phyloP scores from a whole-genome alignment of 1,140 invertebrate species.

The Brachionus rotundiformis region DNA sequence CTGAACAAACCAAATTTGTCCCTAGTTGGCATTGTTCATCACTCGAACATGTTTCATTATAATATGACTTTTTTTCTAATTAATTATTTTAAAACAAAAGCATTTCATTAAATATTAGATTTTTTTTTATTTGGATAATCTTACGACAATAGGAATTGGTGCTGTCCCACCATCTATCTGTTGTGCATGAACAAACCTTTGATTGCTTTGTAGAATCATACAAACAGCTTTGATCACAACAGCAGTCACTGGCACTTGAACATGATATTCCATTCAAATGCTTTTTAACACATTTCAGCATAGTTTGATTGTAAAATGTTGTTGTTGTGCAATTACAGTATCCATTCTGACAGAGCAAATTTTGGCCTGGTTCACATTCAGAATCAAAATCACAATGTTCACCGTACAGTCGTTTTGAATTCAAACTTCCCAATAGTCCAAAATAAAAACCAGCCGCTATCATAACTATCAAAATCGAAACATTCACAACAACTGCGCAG shows the following conservation, averaged over 20 bases:
- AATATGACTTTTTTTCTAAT: constrained; percentile 5
- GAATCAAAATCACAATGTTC: neutral
- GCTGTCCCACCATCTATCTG: constrained; percentile 3
- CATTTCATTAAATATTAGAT: neutral
- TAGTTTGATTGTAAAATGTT: neutral
- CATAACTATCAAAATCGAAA: neutral
- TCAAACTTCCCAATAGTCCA: neutral
- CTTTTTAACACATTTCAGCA: neutral
- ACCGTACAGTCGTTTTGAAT: neutral
- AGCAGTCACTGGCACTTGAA: neutral
- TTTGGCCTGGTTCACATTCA: neutral
- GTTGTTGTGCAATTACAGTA: neutral
- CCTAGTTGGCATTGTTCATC: neutral
- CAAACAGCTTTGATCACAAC: neutral
- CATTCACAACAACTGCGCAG: neutral
- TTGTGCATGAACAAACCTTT: neutral
- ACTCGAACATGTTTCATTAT: neutral
- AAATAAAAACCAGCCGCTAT: neutral
- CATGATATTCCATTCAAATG: neutral
- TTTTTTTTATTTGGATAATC: neutral
- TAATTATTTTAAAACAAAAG: neutral
- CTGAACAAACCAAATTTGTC: constrained; percentile 1
- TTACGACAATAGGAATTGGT: constrained; percentile 9
- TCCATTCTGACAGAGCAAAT: neutral
- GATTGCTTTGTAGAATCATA: neutral